Evolutionary conservation across 2,113 vertebrate genomes (phyloP).

Genomic region (Lepisosteus oculatus): DNA sequence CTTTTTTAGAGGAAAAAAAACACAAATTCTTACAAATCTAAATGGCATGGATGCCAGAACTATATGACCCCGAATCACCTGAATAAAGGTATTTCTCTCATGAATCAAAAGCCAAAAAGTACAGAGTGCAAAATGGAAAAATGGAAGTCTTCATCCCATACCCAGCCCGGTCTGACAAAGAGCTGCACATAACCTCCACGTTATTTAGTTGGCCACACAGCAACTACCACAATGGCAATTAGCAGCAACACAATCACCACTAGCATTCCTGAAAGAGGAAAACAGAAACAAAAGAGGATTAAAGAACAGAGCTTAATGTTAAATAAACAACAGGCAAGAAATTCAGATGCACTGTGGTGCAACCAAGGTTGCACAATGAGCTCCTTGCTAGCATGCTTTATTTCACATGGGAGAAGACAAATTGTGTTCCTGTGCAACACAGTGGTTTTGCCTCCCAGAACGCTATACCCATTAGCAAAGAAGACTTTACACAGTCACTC

Average conservation of each 20-base stretch:
- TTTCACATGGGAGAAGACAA: background rate
- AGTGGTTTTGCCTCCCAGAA: background rate
- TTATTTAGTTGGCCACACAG: slow-evolving; percentile 58
- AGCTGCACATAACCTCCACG: slow-evolving; percentile 1
- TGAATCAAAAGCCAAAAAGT: slow-evolving; percentile 14
- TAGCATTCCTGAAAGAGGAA: slow-evolving; percentile 62
- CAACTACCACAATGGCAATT: slow-evolving; percentile 69
- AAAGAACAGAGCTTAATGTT: background rate
- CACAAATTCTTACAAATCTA: background rate
- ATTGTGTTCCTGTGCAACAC: background rate
- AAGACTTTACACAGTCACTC: too few species aligned
- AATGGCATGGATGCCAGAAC: background rate
- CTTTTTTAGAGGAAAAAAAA: background rate
- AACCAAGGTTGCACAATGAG: slow-evolving; percentile 4
- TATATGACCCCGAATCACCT: background rate
- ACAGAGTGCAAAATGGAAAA: background rate
- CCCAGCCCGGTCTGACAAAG: background rate
- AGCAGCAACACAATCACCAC: slow-evolving; percentile 73
- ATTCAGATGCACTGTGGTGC: background rate
- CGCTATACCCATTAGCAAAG: too few species aligned
- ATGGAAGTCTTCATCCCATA: background rate
- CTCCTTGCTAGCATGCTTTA: background rate
- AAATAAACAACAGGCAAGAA: background rate
- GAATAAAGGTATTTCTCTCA: slow-evolving; percentile 10
- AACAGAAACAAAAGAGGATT: slow-evolving; percentile 13